phyloP scores from a whole-genome alignment of 2,888 invertebrate genomes.

The Plutella xylostella region DNA sequence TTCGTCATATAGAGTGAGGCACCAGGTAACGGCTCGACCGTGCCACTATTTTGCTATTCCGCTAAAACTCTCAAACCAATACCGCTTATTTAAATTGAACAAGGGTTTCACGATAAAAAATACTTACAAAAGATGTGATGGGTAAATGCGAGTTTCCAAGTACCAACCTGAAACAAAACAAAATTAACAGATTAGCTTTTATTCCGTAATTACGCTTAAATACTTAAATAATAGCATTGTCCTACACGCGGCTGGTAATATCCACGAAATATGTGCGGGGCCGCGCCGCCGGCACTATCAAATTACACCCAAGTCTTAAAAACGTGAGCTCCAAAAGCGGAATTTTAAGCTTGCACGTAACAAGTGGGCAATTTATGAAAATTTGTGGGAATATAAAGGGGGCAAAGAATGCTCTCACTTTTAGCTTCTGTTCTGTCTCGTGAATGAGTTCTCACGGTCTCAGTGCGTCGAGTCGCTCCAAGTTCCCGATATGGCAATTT shows the following conservation, averaged over 20 bases:
- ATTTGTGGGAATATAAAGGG: constrained; percentile 27
- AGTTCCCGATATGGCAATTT: constrained; percentile 3
- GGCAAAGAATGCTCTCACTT: constrained; percentile 43
- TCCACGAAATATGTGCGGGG: too few relatives aligned
- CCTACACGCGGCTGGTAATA: too few relatives aligned
- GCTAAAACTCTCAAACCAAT: neutral
- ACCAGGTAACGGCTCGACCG: constrained; percentile 24
- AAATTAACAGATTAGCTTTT: neutral
- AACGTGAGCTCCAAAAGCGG: constrained; percentile 5
- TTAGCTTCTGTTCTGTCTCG: constrained; percentile 13
- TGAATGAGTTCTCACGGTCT: constrained; percentile 35
- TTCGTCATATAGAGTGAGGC: constrained; percentile 30
- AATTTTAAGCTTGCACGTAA: constrained; percentile 9
- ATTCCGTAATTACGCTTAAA: neutral
- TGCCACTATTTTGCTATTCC: neutral
- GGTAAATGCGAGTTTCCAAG: neutral
- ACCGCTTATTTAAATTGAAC: neutral
- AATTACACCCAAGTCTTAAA: constrained; percentile 8
- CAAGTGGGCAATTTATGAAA: constrained; percentile 6
- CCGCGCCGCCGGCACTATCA: constrained; percentile 6
- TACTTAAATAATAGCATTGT: too few relatives aligned
- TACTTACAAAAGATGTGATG: too few relatives aligned
- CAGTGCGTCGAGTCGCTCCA: neutral
- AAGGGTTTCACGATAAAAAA: neutral
- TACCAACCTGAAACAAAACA: constrained; percentile 21